phyloP scores from a whole-genome alignment of 2,797 vertebrate genomes.

The Taeniopygia guttata region DNA sequence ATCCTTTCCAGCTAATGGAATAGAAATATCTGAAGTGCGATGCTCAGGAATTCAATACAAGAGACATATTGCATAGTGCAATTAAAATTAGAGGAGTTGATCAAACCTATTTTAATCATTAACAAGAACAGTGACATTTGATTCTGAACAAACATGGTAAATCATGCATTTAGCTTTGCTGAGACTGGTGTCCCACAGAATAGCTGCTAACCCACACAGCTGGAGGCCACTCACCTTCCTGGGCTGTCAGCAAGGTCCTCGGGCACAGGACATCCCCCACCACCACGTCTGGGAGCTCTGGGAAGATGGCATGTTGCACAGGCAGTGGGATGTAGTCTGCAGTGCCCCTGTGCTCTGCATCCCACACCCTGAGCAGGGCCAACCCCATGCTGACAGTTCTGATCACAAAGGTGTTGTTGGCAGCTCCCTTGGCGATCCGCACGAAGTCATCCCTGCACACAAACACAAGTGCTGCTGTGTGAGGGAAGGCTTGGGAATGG shows the following conservation, averaged over 20 bases:
- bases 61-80: background rate
- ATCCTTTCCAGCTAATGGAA: background rate
- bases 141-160: slow-evolving; percentile 22
- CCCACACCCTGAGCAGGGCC: slow-evolving; percentile 85
- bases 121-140: slow-evolving; percentile 36
- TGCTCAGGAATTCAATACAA: background rate
- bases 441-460: slow-evolving; percentile 88
- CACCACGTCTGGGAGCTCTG: slow-evolving; percentile 72
- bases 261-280: slow-evolving; percentile 85
- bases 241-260: slow-evolving; percentile 46
- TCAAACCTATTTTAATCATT: slow-evolving; percentile 29
- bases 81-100: background rate
- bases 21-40: background rate
- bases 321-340: slow-evolving; percentile 89
- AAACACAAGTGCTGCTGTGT: background rate
- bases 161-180: slow-evolving; percentile 8
- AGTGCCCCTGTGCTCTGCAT: slow-evolving; percentile 79
- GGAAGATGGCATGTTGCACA: slow-evolving; percentile 85
- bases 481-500: background rate
- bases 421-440: slow-evolving; percentile 83
- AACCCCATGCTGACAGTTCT: slow-evolving; percentile 87
- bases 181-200: background rate
- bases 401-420: slow-evolving; percentile 85
- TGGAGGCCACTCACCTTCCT: slow-evolving; percentile 68
- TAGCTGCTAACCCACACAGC: background rate